These are phyloP conservation scores for Ischnura elegans DNA, from an alignment of 2,888 invertebrate species.

Conservation along the genomic window DNA sequence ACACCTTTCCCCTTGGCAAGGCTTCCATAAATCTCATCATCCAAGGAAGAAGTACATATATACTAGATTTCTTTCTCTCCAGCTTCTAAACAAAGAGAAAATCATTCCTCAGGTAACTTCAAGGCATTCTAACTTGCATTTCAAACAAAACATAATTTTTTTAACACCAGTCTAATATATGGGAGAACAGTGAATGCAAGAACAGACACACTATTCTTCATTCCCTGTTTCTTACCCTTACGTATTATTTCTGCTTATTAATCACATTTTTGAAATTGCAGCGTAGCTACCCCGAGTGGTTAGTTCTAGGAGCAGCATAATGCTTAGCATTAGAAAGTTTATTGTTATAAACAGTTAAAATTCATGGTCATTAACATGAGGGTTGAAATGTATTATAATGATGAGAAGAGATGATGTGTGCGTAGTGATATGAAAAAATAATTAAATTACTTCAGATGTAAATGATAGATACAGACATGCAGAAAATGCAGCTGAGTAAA, in stretches of 20 bases:
- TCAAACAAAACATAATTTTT: slow-evolving; percentile 53
- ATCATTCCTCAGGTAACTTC: neutral
- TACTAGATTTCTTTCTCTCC: slow-evolving; percentile 8
- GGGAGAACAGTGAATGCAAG: neutral
- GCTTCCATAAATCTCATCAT: slow-evolving; percentile 25
- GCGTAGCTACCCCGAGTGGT: slow-evolving; percentile 37
- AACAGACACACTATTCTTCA: slow-evolving; percentile 33
- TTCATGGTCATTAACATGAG: slow-evolving; percentile 18
- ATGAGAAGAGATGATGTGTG: slow-evolving; percentile 48
- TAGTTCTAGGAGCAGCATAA: slow-evolving; percentile 36
- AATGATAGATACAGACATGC: neutral
- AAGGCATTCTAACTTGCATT: slow-evolving; percentile 42
- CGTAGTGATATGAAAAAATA: slow-evolving; percentile 37
- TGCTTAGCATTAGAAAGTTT: slow-evolving; percentile 48
- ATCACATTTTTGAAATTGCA: slow-evolving; percentile 47
- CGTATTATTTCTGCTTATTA: slow-evolving; percentile 30
- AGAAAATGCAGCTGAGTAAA: slow-evolving; percentile 6
- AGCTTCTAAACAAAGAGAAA: slow-evolving; percentile 42
- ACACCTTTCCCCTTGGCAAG: slow-evolving; percentile 50
- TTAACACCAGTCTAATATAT: slow-evolving; percentile 59
- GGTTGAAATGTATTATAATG: slow-evolving; percentile 17
- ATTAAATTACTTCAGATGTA: neutral
- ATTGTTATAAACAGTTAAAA: slow-evolving; percentile 16
- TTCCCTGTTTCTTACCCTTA: slow-evolving; percentile 36
- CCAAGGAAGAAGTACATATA: neutral